Conservation (phyloP, 1,140 invertebrate genomes). For the Calycopis cecrops region DNA sequence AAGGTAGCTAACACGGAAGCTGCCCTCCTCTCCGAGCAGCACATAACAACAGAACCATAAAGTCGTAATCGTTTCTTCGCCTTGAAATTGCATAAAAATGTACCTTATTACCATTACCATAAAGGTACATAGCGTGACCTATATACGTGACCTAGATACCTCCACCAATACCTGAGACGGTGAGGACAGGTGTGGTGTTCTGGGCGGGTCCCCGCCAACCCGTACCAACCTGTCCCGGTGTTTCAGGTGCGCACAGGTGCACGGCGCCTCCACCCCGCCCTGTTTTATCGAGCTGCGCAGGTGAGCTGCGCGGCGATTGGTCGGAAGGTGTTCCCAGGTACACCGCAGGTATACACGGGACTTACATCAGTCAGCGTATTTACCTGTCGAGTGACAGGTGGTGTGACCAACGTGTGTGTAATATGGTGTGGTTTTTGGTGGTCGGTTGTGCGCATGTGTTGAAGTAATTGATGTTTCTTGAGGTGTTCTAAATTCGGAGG, state of each 20-base stretch:
- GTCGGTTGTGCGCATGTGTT: conserved; percentile 67
- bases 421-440: conserved; percentile 26
- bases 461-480: conserved; percentile 69
- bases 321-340: conserved; percentile 47
- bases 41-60: no score
- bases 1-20: no score
- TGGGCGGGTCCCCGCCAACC: conserved; percentile 40
- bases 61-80: no score
- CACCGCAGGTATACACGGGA: conserved; percentile 2
- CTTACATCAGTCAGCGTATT: conserved; percentile 2
- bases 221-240: conserved; percentile 29
- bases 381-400: conserved; percentile 22
- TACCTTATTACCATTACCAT: background rate
- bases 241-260: conserved; percentile 55
- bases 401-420: conserved; percentile 16
- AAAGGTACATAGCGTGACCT: conserved; percentile 20
- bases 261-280: conserved; percentile 44
- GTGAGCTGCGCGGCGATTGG: conserved; percentile 68
- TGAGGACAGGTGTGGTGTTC: conserved; percentile 29
- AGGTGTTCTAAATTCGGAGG: conserved; percentile 69
- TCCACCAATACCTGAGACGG: conserved; percentile 41
- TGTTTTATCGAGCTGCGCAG: conserved; percentile 70
- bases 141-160: conserved; percentile 36
- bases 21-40: no score
- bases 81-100: no score